Conservation (phyloP, 2,113 vertebrate genomes). For the Hucho hucho region DNA sequence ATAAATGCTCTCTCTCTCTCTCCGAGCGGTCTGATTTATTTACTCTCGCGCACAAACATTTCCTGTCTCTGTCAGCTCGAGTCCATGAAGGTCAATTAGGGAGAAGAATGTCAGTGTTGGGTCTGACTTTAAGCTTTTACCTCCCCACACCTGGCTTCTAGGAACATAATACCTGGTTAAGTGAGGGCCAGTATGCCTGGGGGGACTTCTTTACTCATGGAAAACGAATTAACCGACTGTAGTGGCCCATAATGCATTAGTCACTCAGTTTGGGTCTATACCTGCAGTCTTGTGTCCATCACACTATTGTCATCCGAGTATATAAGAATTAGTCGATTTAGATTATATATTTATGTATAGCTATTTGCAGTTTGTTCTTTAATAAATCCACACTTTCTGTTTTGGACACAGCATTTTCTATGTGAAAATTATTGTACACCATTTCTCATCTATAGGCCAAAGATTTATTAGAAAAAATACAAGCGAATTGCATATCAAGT, state of each 20-base stretch:
- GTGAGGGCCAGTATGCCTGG: conserved; percentile 3
- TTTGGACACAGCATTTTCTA: no score
- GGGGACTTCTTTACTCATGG: not conserved
- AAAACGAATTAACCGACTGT: not conserved
- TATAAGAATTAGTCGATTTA: no score
- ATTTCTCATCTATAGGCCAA: no score
- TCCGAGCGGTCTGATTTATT: not conserved
- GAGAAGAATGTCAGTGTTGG: conserved; percentile 14
- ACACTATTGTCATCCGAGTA: not conserved
- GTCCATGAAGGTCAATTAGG: conserved; percentile 13
- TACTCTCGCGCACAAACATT: not conserved
- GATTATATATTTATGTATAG: no score
- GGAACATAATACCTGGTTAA: conserved; percentile 24
- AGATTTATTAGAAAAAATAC: no score
- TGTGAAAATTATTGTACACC: no score
- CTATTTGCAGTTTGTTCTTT: no score
- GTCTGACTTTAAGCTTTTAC: conserved; percentile 14
- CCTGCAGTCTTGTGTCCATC: not conserved
- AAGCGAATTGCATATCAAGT: no score
- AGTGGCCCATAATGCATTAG: not conserved
- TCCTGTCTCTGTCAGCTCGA: not conserved
- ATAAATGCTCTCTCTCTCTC: no score
- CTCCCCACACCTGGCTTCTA: conserved; percentile 17
- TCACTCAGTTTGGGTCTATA: not conserved
- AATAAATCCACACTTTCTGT: no score